Conservation (phyloP, 1,140 invertebrate species). For the Helicoverpa armigera region DNA sequence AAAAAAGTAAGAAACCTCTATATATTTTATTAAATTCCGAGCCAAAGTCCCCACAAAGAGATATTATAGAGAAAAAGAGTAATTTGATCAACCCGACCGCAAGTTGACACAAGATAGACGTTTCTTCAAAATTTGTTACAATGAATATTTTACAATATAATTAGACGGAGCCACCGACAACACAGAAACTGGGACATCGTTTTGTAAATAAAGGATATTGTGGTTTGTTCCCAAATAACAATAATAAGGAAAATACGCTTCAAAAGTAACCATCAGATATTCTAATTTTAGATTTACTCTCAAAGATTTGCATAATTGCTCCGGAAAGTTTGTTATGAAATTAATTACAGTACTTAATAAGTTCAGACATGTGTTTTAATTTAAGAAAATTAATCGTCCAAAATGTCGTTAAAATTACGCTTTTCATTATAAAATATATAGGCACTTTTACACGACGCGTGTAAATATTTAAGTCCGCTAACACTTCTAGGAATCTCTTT, state of each 20-base stretch:
- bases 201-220: not conserved
- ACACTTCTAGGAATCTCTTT: no score
- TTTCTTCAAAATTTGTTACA: conserved; percentile 1
- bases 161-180: conserved; percentile 9
- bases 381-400: no score
- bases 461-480: no score
- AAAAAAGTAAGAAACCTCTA: conserved; percentile 26
- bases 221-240: not conserved
- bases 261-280: not conserved
- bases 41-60: conserved; percentile 28
- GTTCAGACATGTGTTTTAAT: no score
- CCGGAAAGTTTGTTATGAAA: no score
- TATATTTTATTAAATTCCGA: conserved; percentile 43
- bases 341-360: no score
- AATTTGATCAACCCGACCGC: conserved; percentile 30
- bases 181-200: not conserved
- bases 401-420: no score
- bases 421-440: no score
- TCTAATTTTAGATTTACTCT: not conserved
- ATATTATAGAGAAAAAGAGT: conserved; percentile 36
- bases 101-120: conserved; percentile 32
- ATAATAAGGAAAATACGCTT: not conserved
- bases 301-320: no score
- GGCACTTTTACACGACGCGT: no score
- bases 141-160: conserved; percentile 33